A percentile compares a stretch with the other conserved stretches of the same genome.
These are phyloP conservation scores for Leptopilina drosophilae DNA, from an alignment of 2,888 invertebrate species.

Conservation along the genomic window DNA sequence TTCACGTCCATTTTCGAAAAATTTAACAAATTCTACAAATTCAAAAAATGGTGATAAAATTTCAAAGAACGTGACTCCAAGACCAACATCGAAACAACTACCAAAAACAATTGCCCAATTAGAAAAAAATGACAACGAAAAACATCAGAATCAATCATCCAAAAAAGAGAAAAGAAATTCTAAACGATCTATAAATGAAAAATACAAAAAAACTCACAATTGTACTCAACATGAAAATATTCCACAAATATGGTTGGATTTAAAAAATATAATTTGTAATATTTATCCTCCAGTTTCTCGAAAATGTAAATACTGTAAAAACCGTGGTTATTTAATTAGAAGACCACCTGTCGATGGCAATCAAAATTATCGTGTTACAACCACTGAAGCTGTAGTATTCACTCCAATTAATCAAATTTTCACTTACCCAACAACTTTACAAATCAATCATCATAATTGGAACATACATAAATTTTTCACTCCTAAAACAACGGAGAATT, in stretches of 20 bases:
- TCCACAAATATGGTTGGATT: background rate
- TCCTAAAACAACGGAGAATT: background rate
- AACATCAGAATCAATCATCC: background rate
- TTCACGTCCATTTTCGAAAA: background rate
- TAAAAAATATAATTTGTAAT: background rate
- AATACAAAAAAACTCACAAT: background rate
- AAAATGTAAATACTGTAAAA: constrained; percentile 7
- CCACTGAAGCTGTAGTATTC: too few relatives aligned
- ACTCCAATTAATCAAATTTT: background rate
- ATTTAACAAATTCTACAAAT: too few relatives aligned
- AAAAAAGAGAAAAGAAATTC: background rate
- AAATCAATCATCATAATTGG: background rate
- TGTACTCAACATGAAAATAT: background rate
- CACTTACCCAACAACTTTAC: background rate
- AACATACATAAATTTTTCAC: background rate
- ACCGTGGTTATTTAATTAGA: background rate
- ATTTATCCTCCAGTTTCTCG: background rate
- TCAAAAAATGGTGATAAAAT: too few relatives aligned
- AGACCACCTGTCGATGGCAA: background rate
- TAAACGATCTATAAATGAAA: background rate
- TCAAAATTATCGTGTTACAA: background rate
- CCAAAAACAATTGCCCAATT: too few relatives aligned
- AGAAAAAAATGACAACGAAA: too few relatives aligned
- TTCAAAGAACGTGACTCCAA: too few relatives aligned
- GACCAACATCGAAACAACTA: too few relatives aligned